Evolutionary conservation across 2,113 vertebrate genomes (phyloP), one percentile per base, ranked within the genome.

Genomic region (Corythornis madagascariensis): DNA sequence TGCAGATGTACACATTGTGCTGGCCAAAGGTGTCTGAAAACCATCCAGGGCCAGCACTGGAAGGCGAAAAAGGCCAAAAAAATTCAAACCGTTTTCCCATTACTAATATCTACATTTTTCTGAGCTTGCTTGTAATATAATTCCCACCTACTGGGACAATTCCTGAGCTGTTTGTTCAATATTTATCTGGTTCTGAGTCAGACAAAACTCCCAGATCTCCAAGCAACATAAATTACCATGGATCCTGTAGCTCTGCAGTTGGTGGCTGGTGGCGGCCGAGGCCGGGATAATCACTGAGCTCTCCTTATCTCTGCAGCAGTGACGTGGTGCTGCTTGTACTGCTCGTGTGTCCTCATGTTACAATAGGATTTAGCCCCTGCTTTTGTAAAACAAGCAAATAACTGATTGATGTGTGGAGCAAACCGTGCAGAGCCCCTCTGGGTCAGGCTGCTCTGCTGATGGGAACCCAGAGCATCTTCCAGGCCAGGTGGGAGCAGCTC

Each of bases 111-210:
- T 77, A 10, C 64, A 57, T 5, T 70, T 80, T 61, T 59, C 45
- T 38, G 29, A 80, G 56, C 67, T 47, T 10, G 26, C 31, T 26
- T 83, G 88, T 77, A 31, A 71, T 43, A 5, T 5, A 71, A 83
- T 73, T 88, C 64, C 79, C 80, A 63, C 56, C 72, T 90, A 60
- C 80, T 40, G 92, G 83, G 76, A 73, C 80, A 35, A 6, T 13
- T 82, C 83, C 76, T 24, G 79, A 86, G 92, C 88, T 93, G 76
- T 90, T 88, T 73, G 88, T 48, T 76, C n/a, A 33, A 6, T 48
- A 64, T 87, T 93, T 59, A 7, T 50, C 61, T 50, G 76, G 64
- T 19, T 80, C 35, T 29, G 60, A 67, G 55, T 45, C 75, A 76
- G 50, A 22, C 52, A 53, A 53, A 83, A 2, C 40, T 67, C 64